Percentiles rank a stretch among this genome's conserved stretches.
These are phyloP conservation scores for Scomber scombrus DNA, from an alignment of 2,113 vertebrate species.

Conservation along the genomic window DNA sequence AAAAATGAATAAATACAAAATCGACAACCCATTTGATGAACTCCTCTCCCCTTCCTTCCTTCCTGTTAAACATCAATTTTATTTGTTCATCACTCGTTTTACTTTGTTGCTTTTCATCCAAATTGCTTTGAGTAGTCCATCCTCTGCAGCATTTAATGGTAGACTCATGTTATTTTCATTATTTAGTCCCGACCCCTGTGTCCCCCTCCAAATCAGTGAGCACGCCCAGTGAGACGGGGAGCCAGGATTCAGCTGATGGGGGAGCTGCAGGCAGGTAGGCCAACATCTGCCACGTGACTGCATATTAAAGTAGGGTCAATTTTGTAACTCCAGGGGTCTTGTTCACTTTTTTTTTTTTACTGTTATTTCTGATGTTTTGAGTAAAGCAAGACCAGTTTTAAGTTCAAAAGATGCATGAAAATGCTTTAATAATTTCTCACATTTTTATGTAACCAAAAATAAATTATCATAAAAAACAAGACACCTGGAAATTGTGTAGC, in stretches of 20 bases:
- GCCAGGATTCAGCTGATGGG: constrained; percentile 96
- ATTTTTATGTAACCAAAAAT: neutral
- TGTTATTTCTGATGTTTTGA: neutral
- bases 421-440: neutral
- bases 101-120: constrained; percentile 76
- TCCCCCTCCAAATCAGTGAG: constrained; percentile 98
- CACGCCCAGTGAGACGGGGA: constrained; percentile 98
- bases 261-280: constrained; percentile 92
- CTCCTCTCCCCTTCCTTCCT: constrained; percentile 81
- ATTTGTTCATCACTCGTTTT: constrained; percentile 61
- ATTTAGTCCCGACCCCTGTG: constrained; percentile 97
- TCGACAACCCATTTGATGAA: constrained; percentile 86
- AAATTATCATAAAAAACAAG: neutral
- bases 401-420: neutral
- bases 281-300: neutral
- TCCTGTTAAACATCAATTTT: constrained; percentile 63
- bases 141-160: constrained; percentile 89
- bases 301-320: neutral
- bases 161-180: constrained; percentile 90
- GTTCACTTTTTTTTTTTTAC: neutral
- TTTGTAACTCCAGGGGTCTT: neutral
- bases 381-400: neutral
- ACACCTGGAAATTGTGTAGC: neutral
- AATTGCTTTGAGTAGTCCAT: constrained; percentile 87
- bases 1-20: constrained; percentile 61